phyloP scores from a whole-genome alignment of 37 sponge, comb jelly and placozoan genomes.

The Corticium candelabrum region DNA sequence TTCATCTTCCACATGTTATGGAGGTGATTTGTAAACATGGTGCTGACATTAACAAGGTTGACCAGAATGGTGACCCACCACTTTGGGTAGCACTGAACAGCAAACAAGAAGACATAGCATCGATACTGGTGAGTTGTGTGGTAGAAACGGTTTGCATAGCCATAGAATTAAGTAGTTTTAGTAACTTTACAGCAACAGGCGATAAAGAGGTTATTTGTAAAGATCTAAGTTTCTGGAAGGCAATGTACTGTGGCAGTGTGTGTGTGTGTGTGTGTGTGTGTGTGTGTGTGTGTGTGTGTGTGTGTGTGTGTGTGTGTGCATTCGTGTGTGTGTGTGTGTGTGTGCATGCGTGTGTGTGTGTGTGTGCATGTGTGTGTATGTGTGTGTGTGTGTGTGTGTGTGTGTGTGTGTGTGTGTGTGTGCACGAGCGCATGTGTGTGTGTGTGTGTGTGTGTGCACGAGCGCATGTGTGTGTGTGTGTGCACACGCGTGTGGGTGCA shows the following conservation, averaged over 20 bases:
- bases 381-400: conserved; percentile 5
- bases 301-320: background rate
- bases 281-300: conserved; percentile 9
- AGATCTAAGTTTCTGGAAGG: background rate
- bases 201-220: conserved; percentile 5
- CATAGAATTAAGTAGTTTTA: background rate
- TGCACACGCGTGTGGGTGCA: background rate
- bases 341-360: background rate
- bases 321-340: no score
- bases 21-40: conserved; percentile 64
- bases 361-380: conserved; percentile 1
- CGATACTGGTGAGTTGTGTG: conserved; percentile 43
- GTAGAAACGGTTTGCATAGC: background rate
- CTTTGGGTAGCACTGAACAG: conserved; percentile 86
- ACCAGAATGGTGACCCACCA: conserved; percentile 55
- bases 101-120: conserved; percentile 60
- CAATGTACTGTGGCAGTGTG: no score
- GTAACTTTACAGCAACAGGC: no score
- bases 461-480: conserved; percentile 5
- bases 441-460: no score
- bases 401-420: conserved; percentile 5
- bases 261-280: conserved; percentile 17
- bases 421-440: no score
- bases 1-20: conserved; percentile 56
- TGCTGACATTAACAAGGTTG: conserved; percentile 43